phyloP scores from a whole-genome alignment of 1,140 invertebrate species.

The Euura lappo region DNA sequence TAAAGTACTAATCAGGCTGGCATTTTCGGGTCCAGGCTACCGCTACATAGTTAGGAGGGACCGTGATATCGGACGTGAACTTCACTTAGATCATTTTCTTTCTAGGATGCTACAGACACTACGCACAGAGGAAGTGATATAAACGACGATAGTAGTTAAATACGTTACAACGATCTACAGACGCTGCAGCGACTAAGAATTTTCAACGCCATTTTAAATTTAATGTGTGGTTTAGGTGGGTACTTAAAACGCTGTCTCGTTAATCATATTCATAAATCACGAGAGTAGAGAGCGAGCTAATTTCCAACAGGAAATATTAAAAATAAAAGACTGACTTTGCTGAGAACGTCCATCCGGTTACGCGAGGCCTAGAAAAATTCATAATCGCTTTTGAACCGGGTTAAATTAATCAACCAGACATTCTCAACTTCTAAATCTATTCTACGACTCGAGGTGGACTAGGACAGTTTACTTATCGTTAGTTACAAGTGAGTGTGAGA shows the following conservation, averaged over 20 bases:
- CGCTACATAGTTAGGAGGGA: constrained; percentile 61
- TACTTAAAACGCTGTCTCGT: no score
- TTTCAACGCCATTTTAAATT: not conserved
- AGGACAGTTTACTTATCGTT: not conserved
- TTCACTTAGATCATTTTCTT: constrained; percentile 51
- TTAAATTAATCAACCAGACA: not conserved
- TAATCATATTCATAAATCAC: no score
- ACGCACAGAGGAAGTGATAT: not conserved
- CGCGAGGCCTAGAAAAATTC: no score
- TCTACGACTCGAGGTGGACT: not conserved
- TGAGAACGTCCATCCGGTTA: no score
- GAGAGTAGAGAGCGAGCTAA: no score
- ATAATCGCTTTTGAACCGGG: not conserved
- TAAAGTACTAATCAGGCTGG: not conserved
- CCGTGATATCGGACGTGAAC: constrained; percentile 61
- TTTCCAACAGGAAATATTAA: no score
- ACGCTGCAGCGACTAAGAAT: not conserved
- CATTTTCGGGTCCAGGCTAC: constrained; percentile 56
- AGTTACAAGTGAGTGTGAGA: not conserved
- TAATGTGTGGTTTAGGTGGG: no score
- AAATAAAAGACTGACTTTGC: no score
- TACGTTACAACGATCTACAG: not conserved
- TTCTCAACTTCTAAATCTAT: not conserved
- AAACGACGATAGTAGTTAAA: not conserved
- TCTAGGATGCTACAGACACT: constrained; percentile 45